Evolutionary conservation across 1,140 invertebrate species (phyloP).

Genomic region (Adelges cooleyi): DNA sequence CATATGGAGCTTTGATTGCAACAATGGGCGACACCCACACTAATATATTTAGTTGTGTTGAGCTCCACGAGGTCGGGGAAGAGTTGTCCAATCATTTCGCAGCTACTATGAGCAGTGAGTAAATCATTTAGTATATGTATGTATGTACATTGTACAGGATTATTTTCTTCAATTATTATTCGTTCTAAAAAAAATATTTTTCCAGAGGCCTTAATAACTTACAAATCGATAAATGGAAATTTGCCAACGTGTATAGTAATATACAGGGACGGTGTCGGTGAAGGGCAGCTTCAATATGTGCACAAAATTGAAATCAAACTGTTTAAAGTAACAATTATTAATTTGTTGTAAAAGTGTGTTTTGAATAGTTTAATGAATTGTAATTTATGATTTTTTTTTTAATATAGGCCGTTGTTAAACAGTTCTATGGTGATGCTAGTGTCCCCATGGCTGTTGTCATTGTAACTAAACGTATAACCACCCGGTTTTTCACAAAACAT

Average conservation of each 20-base stretch:
- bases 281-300: conserved; percentile 65
- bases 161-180: too few species aligned
- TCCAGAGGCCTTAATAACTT: conserved; percentile 17
- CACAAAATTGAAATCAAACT: conserved; percentile 48
- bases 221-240: conserved; percentile 36
- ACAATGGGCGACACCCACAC: conserved; percentile 52
- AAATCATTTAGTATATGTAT: too few species aligned
- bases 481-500: conserved; percentile 46
- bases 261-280: conserved; percentile 71
- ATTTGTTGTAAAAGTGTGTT: not conserved
- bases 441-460: conserved; percentile 52
- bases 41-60: conserved; percentile 56
- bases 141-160: not conserved
- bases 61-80: conserved; percentile 55
- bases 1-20: conserved; percentile 64
- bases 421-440: not conserved
- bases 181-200: too few species aligned
- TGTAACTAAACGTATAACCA: conserved; percentile 61
- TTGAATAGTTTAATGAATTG: not conserved
- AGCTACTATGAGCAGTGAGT: not conserved
- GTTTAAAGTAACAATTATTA: conserved; percentile 28
- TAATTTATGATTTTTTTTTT: not conserved
- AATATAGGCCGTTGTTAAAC: not conserved
- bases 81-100: conserved; percentile 55
- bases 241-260: conserved; percentile 50